Percentiles rank a stretch among this genome's conserved stretches.
Evolutionary conservation across 2,113 vertebrate species (phyloP).

Genomic region (Chitala chitala): DNA sequence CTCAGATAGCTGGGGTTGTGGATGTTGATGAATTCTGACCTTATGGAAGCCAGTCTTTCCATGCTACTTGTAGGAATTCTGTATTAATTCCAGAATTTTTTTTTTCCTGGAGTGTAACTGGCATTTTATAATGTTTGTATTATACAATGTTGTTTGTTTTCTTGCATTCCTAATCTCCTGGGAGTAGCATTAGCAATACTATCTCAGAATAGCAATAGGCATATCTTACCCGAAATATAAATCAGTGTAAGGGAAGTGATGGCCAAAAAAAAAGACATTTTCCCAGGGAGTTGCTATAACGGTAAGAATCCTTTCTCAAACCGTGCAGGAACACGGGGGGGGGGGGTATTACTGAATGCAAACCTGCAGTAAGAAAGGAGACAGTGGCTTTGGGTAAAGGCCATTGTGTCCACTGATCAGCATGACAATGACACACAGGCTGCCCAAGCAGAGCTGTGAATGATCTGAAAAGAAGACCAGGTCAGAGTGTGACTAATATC

Average conservation of each 20-base stretch:
- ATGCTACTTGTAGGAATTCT: background rate
- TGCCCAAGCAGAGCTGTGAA: background rate
- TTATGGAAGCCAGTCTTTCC: background rate
- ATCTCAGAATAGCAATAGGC: constrained; percentile 6
- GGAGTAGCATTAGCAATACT: constrained; percentile 6
- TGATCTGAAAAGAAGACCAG: background rate
- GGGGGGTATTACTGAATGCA: background rate
- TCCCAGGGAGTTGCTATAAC: background rate
- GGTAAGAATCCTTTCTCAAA: background rate
- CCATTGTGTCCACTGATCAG: background rate
- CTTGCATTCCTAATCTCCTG: background rate
- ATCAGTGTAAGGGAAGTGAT: background rate
- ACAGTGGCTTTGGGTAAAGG: no score
- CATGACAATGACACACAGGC: background rate
- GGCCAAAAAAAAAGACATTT: constrained; percentile 10
- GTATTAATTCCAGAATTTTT: no score
- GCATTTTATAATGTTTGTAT: background rate
- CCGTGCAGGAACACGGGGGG: background rate
- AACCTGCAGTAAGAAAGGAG: no score
- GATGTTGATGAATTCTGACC: constrained; percentile 63
- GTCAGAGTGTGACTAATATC: background rate
- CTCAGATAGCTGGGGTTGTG: constrained; percentile 69
- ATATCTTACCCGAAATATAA: background rate
- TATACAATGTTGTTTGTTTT: background rate
- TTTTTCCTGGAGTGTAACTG: background rate